Evolutionary conservation across 1,140 invertebrate genomes (phyloP), one percentile per base, ranked within the genome.

Genomic region (Caerostris extrusa): DNA sequence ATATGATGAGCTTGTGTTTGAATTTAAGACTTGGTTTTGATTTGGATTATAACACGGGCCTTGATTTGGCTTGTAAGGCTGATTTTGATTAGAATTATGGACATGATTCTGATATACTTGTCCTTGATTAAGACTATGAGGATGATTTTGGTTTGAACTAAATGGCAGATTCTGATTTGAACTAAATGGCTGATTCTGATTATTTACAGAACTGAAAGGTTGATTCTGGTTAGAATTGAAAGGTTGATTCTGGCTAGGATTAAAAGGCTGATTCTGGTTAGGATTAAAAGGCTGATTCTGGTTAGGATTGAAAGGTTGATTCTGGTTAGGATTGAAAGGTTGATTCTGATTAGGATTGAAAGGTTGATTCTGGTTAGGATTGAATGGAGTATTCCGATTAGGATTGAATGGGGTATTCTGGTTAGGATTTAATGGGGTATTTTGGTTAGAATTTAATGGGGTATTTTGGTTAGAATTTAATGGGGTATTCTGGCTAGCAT

Each of bases 321-420:
- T 55, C 64, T 69, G 61, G n/a, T 60, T 77, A 19, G 14, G 7
- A 87, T 14, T 61, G 7, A 19, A 61, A 3, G 19, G 14, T 14
- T 19, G 64, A 87, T 61, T 87, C 50, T 87, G 85, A 50, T 5
- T 17, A 61, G 85, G 19, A 87, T 87, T 87, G 50, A 56, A n/a
- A 17, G 3, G 34, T 19, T 88, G 86, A 64, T 64, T 61, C 5
- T 55, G 8, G 86, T 50, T 53, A 53, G 14, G 34, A 64, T 82
- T 50, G 53, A 19, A 56, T 1, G 61, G 50, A 58, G 77, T 67
- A 14, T 90, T 90, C 19, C 56, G 88, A 19, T 56, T 58, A 3
- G 7, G n/a, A 19, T 85, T 85, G 50, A 10, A 81, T 8, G 53
- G 12, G 6, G 53, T 12, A 14, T 50, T 81, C 14, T 81, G 71